Conservation (phyloP, 2,113 vertebrate species). For the Bubalus kerabau region DNA sequence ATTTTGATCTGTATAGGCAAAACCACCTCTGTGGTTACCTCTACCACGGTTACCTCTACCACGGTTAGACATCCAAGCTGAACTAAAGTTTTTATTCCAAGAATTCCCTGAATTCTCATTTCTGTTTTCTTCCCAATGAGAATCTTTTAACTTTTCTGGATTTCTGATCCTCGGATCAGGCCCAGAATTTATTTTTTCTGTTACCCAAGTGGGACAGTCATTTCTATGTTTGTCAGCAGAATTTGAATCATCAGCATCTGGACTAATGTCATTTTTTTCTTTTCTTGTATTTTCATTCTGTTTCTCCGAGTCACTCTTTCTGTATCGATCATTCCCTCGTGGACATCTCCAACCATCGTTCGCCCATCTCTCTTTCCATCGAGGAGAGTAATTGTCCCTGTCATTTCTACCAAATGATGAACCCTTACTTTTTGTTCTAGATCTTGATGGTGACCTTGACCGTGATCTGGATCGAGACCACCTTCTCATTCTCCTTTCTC, state of each 20-base stretch:
- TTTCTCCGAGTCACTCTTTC: slow-evolving; percentile 82
- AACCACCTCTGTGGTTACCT: slow-evolving; percentile 77
- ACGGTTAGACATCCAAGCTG: slow-evolving; percentile 82
- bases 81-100: slow-evolving; percentile 82
- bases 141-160: slow-evolving; percentile 76
- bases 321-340: slow-evolving; percentile 82
- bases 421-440: slow-evolving; percentile 82
- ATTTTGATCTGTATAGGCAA: slow-evolving; percentile 81
- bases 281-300: slow-evolving; percentile 80
- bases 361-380: slow-evolving; percentile 86
- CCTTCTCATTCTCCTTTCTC: slow-evolving; percentile 84
- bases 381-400: slow-evolving; percentile 86
- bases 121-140: slow-evolving; percentile 86
- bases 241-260: slow-evolving; percentile 72
- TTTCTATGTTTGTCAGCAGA: slow-evolving; percentile 83
- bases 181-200: slow-evolving; percentile 85
- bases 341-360: slow-evolving; percentile 85
- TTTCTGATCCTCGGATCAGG: slow-evolving; percentile 84
- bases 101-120: slow-evolving; percentile 82
- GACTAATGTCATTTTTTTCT: slow-evolving; percentile 79
- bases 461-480: slow-evolving; percentile 85
- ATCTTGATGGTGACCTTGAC: slow-evolving; percentile 87
- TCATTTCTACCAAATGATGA: slow-evolving; percentile 82
- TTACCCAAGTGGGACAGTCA: slow-evolving; percentile 93
- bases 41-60: slow-evolving; percentile 83